Conservation (phyloP, 2,888 invertebrate species). For the Acanthosepion lycidas region DNA sequence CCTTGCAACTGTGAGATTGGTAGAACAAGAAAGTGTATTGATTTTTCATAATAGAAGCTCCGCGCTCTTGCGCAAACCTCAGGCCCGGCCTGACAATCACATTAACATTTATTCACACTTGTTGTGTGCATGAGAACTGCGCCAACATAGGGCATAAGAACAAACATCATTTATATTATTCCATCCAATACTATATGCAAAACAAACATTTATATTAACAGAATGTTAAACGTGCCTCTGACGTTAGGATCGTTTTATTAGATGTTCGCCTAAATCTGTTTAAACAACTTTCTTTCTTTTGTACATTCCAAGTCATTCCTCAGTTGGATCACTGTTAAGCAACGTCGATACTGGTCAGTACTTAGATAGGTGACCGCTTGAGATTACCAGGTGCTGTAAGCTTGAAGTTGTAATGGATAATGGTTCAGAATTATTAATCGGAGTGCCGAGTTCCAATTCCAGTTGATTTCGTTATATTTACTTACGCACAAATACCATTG, state of each 20-base stretch:
- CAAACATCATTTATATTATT: not conserved
- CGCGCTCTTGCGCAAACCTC: constrained; percentile 33
- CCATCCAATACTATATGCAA: not conserved
- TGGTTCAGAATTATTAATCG: too few species aligned
- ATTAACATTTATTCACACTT: constrained; percentile 33
- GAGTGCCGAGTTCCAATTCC: too few species aligned
- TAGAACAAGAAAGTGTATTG: not conserved
- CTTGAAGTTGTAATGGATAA: too few species aligned
- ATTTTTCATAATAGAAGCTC: not conserved
- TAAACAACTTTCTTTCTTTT: too few species aligned
- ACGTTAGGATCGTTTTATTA: not conserved
- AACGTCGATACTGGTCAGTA: too few species aligned
- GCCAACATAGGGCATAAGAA: not conserved
- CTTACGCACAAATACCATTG: too few species aligned
- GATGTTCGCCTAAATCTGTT: too few species aligned
- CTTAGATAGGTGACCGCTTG: too few species aligned
- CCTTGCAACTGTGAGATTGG: constrained; percentile 1
- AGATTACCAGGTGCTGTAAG: too few species aligned
- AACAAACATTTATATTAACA: not conserved
- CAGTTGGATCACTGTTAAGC: too few species aligned
- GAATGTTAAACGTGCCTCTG: not conserved
- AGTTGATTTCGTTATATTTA: too few species aligned
- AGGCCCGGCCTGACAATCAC: constrained; percentile 4
- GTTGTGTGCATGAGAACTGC: not conserved
- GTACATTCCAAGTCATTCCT: too few species aligned